A percentile compares a stretch with the other conserved stretches of the same genome.
Conservation (phyloP, 2,797 vertebrate species). For the Staurois parvus region DNA sequence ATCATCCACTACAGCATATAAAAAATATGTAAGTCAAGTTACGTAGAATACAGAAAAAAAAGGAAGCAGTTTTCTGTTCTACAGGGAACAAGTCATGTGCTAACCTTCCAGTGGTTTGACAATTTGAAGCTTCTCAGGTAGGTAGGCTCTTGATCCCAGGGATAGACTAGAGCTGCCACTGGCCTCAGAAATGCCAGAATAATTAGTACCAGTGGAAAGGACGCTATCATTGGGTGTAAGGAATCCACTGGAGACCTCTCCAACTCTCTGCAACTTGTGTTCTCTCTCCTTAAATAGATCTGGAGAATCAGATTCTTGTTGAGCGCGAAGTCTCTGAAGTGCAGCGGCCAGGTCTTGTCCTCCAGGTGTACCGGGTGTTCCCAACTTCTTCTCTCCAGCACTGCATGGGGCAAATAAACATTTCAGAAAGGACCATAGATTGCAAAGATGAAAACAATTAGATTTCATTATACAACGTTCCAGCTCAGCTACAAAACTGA, state of each 20-base stretch:
- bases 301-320: constrained; percentile 79
- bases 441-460: neutral
- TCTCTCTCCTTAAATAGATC: constrained; percentile 83
- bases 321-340: constrained; percentile 79
- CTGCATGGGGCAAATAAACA: constrained; percentile 13
- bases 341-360: constrained; percentile 84
- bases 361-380: constrained; percentile 79
- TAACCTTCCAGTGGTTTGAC: constrained; percentile 90
- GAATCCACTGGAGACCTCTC: constrained; percentile 78
- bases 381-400: constrained; percentile 72
- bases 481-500: neutral
- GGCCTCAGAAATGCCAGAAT: constrained; percentile 82
- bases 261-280: constrained; percentile 73
- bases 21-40: too few species aligned
- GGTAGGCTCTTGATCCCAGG: constrained; percentile 80
- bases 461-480: neutral
- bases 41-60: too few species aligned
- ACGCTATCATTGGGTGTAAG: constrained; percentile 84
- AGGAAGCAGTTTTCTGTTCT: neutral
- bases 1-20: too few species aligned
- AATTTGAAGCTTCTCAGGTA: constrained; percentile 88
- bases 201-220: constrained; percentile 82
- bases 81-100: constrained; percentile 20
- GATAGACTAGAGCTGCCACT: constrained; percentile 79
- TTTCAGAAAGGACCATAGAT: neutral